A percentile compares a stretch with the other conserved stretches of the same genome.
Conservation (phyloP, 2,113 vertebrate genomes). For the Catharus fuscescens region DNA sequence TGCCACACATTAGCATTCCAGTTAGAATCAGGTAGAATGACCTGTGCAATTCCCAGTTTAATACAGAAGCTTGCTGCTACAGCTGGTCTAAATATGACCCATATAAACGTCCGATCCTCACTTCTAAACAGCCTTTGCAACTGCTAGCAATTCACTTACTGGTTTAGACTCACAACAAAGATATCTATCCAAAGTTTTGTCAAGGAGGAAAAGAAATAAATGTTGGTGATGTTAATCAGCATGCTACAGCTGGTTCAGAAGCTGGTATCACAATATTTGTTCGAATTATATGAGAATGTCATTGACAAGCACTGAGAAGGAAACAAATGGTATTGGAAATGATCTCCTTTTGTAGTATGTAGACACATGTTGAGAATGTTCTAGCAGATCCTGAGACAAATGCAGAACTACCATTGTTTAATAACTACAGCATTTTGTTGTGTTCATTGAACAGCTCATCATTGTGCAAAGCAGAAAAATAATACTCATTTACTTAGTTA, state of each 20-base stretch:
- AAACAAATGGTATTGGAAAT: not conserved
- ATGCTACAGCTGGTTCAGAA: not conserved
- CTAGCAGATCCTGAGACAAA: not conserved
- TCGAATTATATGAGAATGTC: not conserved
- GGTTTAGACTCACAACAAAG: not conserved
- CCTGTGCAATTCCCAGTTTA: not conserved
- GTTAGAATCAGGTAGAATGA: not conserved
- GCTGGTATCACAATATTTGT: not conserved
- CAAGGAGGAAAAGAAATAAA: not conserved
- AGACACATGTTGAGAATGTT: accelerated
- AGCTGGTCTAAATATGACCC: not conserved
- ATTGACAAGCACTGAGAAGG: not conserved
- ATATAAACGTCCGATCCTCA: not conserved
- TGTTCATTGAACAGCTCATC: not conserved
- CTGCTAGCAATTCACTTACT: not conserved
- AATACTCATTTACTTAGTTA: not conserved
- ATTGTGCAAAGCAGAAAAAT: not conserved
- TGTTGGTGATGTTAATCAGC: not conserved
- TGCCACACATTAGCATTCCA: not conserved
- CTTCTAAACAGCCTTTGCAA: not conserved
- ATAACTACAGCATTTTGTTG: not conserved
- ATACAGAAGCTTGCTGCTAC: not conserved
- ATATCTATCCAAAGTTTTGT: not conserved
- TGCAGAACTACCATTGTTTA: not conserved
- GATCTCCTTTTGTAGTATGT: not conserved